Conservation (phyloP, 2,797 vertebrate species). For the Oryzias sinensis region DNA sequence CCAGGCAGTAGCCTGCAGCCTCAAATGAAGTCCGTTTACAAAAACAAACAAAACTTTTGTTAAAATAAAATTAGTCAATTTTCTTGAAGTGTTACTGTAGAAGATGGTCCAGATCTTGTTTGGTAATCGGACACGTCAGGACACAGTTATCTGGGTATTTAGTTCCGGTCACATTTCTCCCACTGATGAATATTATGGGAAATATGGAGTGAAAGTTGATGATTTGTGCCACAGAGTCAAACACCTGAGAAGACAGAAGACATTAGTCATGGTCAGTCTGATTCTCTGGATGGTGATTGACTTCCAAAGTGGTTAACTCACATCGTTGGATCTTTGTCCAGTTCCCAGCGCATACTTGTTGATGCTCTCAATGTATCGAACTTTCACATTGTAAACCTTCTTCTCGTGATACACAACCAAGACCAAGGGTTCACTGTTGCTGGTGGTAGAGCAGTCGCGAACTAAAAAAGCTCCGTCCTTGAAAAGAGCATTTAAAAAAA, state of each 20-base stretch:
- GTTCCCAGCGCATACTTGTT: slow-evolving; percentile 84
- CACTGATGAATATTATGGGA: slow-evolving; percentile 84
- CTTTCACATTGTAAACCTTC: slow-evolving; percentile 90
- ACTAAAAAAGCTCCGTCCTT: slow-evolving; percentile 90
- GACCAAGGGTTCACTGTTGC: slow-evolving; percentile 82
- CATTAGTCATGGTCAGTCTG: not conserved
- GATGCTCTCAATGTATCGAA: slow-evolving; percentile 80
- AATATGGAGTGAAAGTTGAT: slow-evolving; percentile 84
- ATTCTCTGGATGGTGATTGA: not conserved
- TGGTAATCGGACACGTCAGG: slow-evolving; percentile 77
- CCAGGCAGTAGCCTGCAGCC: too few species aligned
- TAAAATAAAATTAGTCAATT: too few species aligned
- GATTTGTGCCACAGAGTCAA: slow-evolving; percentile 86
- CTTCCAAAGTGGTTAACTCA: slow-evolving; percentile 63
- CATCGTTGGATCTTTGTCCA: slow-evolving; percentile 80
- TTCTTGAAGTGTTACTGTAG: slow-evolving; percentile 32
- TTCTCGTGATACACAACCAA: slow-evolving; percentile 82
- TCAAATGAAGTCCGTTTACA: too few species aligned
- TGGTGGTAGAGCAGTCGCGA: slow-evolving; percentile 83
- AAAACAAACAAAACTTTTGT: too few species aligned
- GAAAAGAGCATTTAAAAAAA: not conserved
- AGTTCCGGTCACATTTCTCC: slow-evolving; percentile 67
- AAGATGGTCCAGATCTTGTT: slow-evolving; percentile 50
- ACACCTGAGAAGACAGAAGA: slow-evolving; percentile 74
- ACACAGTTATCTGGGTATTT: slow-evolving; percentile 71